Evolutionary conservation across 2,797 vertebrate species (phyloP).

Genomic region (Tadarida brasiliensis): DNA sequence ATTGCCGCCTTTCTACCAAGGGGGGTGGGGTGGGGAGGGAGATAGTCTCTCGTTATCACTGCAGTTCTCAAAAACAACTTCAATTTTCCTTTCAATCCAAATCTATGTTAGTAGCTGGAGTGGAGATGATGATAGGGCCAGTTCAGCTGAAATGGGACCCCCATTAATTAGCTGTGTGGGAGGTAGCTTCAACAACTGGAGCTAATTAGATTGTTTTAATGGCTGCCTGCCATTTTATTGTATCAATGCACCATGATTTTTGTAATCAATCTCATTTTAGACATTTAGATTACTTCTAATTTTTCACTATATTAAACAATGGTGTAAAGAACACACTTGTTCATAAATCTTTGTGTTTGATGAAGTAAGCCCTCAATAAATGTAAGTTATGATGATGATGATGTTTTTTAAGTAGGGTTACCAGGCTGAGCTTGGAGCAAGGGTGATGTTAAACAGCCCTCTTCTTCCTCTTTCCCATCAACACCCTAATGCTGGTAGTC

Average conservation of each 20-base stretch:
- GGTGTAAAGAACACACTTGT: conserved; percentile 2
- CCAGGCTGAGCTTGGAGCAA: background rate
- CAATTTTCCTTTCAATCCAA: conserved; percentile 1
- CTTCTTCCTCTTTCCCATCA: background rate
- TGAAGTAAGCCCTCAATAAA: conserved; percentile 27
- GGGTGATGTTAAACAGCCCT: background rate
- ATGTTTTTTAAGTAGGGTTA: conserved; percentile 1
- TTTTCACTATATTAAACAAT: background rate
- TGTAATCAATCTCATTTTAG: background rate
- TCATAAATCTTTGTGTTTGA: conserved; percentile 27
- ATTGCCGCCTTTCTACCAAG: background rate
- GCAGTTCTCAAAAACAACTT: background rate
- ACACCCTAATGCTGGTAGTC: background rate
- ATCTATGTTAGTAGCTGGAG: background rate
- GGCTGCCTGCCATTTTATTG: background rate
- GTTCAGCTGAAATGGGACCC: conserved; percentile 27
- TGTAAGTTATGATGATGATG: background rate
- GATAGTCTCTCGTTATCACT: background rate
- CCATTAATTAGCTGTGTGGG: background rate
- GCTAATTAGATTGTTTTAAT: conserved; percentile 17
- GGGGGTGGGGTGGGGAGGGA: background rate
- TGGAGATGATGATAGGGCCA: background rate
- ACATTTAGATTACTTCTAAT: background rate
- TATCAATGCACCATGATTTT: background rate
- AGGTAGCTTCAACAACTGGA: background rate